Evolutionary conservation across 2,797 vertebrate genomes (phyloP).

Genomic region (Diplodus puntazzo): DNA sequence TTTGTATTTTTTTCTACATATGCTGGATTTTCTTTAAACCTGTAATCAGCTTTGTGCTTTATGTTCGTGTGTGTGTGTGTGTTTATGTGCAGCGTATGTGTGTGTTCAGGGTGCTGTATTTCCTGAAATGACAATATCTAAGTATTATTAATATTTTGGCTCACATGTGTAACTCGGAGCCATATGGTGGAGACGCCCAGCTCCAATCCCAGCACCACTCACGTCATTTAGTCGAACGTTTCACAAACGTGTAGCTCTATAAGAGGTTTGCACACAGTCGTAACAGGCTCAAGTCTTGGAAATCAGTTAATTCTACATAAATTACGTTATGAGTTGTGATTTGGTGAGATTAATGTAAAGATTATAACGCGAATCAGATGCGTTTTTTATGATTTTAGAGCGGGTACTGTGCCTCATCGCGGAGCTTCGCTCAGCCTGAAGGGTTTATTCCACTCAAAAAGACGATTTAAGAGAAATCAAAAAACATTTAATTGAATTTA

Average conservation of each 20-base stretch:
- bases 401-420: background rate
- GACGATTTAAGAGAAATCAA: slow-evolving; percentile 5
- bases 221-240: slow-evolving; percentile 20
- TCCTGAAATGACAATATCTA: slow-evolving; percentile 36
- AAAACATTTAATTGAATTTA: background rate
- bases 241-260: background rate
- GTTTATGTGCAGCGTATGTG: slow-evolving; percentile 7
- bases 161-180: slow-evolving; percentile 19
- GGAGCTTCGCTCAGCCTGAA: background rate
- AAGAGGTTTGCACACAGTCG: slow-evolving; percentile 38
- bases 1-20: slow-evolving; percentile 65
- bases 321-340: slow-evolving; percentile 5
- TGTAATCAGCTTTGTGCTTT: slow-evolving; percentile 76
- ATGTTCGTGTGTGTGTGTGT: slow-evolving; percentile 19
- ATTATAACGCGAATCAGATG: slow-evolving; percentile 42
- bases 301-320: slow-evolving; percentile 49
- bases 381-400: slow-evolving; percentile 24
- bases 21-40: slow-evolving; percentile 70
- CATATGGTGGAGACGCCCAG: slow-evolving; percentile 21
- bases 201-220: slow-evolving; percentile 25
- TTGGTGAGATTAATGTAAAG: slow-evolving; percentile 38
- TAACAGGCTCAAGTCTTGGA: slow-evolving; percentile 40
- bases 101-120: slow-evolving; percentile 17
- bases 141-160: slow-evolving; percentile 39
- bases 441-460: background rate